These are phyloP conservation scores for Notarius lentiginosus DNA, from an alignment of 2,113 vertebrate genomes.

Conservation along the genomic window DNA sequence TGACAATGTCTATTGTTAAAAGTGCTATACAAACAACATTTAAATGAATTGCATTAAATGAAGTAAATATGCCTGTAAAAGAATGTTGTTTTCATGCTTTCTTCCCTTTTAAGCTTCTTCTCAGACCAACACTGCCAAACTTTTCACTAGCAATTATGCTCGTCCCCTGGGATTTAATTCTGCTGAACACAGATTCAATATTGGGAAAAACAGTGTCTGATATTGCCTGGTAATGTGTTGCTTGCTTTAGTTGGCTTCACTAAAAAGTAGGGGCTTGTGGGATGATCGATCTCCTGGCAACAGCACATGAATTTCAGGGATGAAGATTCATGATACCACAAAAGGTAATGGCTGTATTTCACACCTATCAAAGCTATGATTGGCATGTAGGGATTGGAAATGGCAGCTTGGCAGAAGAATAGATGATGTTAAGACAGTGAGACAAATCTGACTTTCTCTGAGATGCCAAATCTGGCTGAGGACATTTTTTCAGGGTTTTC, in stretches of 20 bases:
- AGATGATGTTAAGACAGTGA: neutral
- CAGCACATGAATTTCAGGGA: constrained; percentile 16
- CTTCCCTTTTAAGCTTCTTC: constrained; percentile 5
- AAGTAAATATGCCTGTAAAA: neutral
- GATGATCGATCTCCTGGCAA: constrained; percentile 25
- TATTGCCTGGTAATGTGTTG: constrained; percentile 3
- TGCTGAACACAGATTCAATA: constrained; percentile 38
- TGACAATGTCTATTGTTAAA: neutral
- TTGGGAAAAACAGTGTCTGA: constrained; percentile 25
- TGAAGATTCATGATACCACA: constrained; percentile 25
- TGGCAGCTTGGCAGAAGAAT: neutral
- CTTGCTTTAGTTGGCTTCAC: constrained; percentile 14
- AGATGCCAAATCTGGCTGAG: constrained; percentile 1
- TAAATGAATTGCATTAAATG: neutral
- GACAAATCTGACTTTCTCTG: constrained; percentile 1
- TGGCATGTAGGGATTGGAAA: constrained; percentile 1
- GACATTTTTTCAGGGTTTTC: neutral
- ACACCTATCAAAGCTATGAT: constrained; percentile 15
- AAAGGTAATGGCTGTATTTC: constrained; percentile 22
- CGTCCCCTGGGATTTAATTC: constrained; percentile 22
- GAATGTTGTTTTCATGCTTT: neutral
- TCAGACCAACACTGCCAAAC: neutral
- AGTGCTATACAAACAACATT: neutral
- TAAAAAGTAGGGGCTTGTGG: constrained; percentile 6
- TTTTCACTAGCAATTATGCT: constrained; percentile 16